These are phyloP conservation scores for Syrista parreyssii DNA, from an alignment of 2,888 invertebrate species.

Conservation along the genomic window DNA sequence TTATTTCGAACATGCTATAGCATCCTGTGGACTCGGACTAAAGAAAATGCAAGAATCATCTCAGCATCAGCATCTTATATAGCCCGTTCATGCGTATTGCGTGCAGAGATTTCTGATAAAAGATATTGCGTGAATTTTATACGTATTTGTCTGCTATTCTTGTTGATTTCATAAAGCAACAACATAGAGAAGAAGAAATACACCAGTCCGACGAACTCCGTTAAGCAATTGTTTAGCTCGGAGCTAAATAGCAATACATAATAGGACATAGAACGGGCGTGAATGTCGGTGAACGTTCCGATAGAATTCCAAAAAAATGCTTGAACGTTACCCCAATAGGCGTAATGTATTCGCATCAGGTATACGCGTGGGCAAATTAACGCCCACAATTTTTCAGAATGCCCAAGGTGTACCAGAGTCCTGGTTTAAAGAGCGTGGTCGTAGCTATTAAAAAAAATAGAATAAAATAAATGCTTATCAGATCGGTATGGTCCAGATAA, in stretches of 20 bases:
- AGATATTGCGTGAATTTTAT: not conserved
- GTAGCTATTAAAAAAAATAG: not conserved
- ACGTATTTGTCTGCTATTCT: not conserved
- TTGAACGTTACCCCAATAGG: not conserved
- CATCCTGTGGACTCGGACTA: not conserved
- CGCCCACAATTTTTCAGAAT: not conserved
- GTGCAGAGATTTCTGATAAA: not conserved
- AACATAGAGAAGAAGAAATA: not conserved
- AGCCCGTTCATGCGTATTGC: not conserved
- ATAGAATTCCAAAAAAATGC: not conserved
- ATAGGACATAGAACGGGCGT: not conserved
- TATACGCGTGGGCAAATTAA: not conserved
- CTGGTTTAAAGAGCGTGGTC: not conserved
- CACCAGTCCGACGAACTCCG: not conserved
- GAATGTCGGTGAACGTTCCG: not conserved
- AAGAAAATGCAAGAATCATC: not conserved
- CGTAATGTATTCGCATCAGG: not conserved
- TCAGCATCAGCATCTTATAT: not conserved
- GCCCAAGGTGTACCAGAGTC: not conserved
- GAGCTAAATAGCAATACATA: not conserved
- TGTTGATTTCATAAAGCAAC: not conserved
- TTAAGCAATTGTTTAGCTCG: not conserved
- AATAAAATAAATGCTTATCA: not conserved
- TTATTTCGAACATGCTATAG: not conserved
- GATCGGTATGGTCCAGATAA: not conserved